Conservation (phyloP, 2,888 invertebrate genomes). For the Aphodius sticticus region DNA sequence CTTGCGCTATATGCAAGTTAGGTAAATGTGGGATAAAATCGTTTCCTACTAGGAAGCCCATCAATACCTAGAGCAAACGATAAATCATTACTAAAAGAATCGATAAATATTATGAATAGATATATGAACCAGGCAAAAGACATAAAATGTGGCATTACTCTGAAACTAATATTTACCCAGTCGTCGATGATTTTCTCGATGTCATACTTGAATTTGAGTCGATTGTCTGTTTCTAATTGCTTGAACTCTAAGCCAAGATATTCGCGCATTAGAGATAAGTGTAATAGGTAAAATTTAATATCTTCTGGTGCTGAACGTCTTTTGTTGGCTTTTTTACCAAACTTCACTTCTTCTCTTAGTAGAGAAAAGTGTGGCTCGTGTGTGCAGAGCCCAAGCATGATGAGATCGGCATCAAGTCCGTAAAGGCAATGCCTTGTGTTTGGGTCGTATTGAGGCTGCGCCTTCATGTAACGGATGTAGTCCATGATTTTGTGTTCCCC, state of each 20-base stretch:
- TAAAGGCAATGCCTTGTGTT: conserved; percentile 96
- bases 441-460: conserved; percentile 84
- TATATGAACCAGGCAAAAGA: conserved; percentile 12
- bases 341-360: conserved; percentile 90
- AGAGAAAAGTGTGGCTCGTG: conserved; percentile 97
- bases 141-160: not conserved
- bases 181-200: conserved; percentile 95
- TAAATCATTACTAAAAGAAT: conserved; percentile 22
- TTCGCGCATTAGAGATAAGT: conserved; percentile 90
- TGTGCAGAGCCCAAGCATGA: conserved; percentile 94
- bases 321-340: conserved; percentile 72
- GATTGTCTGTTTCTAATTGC: conserved; percentile 64
- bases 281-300: conserved; percentile 91
- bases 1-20: conserved; percentile 90
- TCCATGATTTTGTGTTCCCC: conserved; percentile 99
- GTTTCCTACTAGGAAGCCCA: conserved; percentile 97
- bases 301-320: conserved; percentile 81
- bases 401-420: conserved; percentile 96
- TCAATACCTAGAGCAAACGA: conserved; percentile 68
- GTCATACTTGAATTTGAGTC: conserved; percentile 78
- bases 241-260: conserved; percentile 93
- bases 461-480: conserved; percentile 89
- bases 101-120: conserved; percentile 23
- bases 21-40: conserved; percentile 98
- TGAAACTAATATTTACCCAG: conserved; percentile 68